Evolutionary conservation across 2,888 invertebrate species (phyloP), one percentile per base, ranked within the genome.

Genomic region (Muscina levida): DNA sequence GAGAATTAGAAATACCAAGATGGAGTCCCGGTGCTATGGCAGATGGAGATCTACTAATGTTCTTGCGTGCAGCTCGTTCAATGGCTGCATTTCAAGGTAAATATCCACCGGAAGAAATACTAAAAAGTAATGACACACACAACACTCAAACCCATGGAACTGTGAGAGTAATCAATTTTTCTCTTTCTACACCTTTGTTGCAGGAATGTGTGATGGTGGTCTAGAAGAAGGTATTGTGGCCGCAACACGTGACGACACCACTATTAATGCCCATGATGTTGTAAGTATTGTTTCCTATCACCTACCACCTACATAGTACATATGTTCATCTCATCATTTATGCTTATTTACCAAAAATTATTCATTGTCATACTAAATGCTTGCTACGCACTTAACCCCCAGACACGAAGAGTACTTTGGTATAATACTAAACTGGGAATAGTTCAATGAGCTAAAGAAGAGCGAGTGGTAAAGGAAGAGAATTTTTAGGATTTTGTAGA

Each of bases 201-300:
- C 71, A 85, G 97, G 98, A 87, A 98, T 98, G 97, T 98, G 98
- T 93, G 98, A 98, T 93, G 98, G 98, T 83, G 98, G 98, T 84
- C 96, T 98, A 72, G 98, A 98, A 91, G 98, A 98, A 91, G 98
- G 98, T 88, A 98, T 97, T 91, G 95, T 97, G 88, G 98, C 98
- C 85, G 98, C 98, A 87, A 97, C 97, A 87, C 93, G 98, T 90
- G 98, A 98, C 92, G 98, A 98, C 91, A 98, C 98, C 79, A 98
- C 98, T 87, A 97, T 98, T 88, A 98, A 98, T 92, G 98, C 98
- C 83, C 93, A 98, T 88, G 97, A 98, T 91, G 97, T 97, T 89
- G 95, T 95, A 91, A 91, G 92, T 91, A 83, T 46, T 70, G 15
- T 46, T n/a, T n/a, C n/a, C n/a, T n/a, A n/a, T n/a, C n/a, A n/a